Percentiles rank a stretch among this genome's conserved stretches.
These are phyloP conservation scores for Diarsia mendica DNA, from an alignment of 2,888 invertebrate species.

Conservation along the genomic window DNA sequence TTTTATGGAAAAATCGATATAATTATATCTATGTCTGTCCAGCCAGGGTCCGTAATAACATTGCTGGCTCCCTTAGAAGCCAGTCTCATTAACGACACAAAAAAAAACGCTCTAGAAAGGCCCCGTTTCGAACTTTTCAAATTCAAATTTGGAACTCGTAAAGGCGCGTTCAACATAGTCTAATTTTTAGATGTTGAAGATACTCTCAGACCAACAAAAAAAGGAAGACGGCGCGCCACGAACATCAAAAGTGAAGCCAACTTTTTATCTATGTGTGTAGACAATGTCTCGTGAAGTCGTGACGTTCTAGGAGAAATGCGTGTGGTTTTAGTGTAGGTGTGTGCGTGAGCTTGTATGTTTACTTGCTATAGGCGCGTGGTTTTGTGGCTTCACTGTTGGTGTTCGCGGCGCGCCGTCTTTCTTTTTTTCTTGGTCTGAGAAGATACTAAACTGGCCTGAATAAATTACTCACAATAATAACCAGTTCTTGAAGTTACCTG, in stretches of 20 bases:
- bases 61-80: slow-evolving; percentile 84
- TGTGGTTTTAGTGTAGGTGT: too few relatives aligned
- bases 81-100: slow-evolving; percentile 77
- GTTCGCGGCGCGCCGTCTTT: too few relatives aligned
- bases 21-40: not conserved
- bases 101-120: slow-evolving; percentile 82
- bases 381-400: too few relatives aligned
- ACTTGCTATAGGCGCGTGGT: too few relatives aligned
- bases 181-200: not conserved
- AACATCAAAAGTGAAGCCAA: too few relatives aligned
- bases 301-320: too few relatives aligned
- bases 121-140: slow-evolving; percentile 84
- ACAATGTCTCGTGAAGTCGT: too few relatives aligned
- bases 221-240: too few relatives aligned
- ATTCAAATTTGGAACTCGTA: slow-evolving; percentile 83
- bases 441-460: not conserved
- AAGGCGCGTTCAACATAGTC: slow-evolving; percentile 69
- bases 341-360: too few relatives aligned
- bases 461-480: slow-evolving; percentile 16
- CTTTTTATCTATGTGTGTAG: too few relatives aligned
- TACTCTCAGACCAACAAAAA: too few relatives aligned
- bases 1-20: slow-evolving; percentile 2
- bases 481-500: slow-evolving; percentile 4
- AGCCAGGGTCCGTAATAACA: slow-evolving; percentile 58
- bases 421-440: too few relatives aligned